phyloP scores from a whole-genome alignment of 2,888 invertebrate species.

The Harpalus rufipes region DNA sequence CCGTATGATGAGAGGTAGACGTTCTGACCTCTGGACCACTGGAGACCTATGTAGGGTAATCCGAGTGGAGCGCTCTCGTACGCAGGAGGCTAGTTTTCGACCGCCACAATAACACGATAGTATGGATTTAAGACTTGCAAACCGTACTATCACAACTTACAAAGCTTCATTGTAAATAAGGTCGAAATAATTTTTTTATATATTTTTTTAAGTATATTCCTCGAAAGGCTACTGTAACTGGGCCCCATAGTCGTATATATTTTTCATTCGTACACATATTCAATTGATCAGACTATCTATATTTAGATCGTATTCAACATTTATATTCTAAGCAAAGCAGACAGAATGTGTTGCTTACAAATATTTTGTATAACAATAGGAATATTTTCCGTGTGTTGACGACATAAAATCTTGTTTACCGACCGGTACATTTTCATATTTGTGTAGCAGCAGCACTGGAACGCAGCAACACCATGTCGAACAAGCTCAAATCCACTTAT shows the following conservation, averaged over 20 bases:
- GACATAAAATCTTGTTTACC: constrained; percentile 33
- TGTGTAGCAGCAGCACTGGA: constrained; percentile 16
- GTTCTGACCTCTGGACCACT: no score
- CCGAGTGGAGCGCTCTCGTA: no score
- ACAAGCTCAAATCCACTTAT: constrained; percentile 11
- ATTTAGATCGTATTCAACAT: constrained; percentile 26
- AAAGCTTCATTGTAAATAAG: no score
- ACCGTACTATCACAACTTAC: no score
- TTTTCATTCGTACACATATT: neutral
- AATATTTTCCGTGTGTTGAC: constrained; percentile 28
- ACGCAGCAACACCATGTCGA: constrained; percentile 35
- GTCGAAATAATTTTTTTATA: no score
- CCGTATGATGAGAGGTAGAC: no score
- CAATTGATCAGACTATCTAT: constrained; percentile 26
- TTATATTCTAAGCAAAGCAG: neutral
- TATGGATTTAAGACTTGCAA: no score
- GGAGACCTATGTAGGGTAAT: no score
- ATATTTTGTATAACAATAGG: constrained; percentile 35
- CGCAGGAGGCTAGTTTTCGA: no score
- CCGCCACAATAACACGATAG: no score
- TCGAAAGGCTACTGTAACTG: no score
- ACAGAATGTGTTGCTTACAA: constrained; percentile 11
- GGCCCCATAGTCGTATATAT: neutral
- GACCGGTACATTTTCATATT: constrained; percentile 40
- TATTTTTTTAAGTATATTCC: no score